A percentile compares a stretch with the other conserved stretches of the same genome.
phyloP scores from a whole-genome alignment of 2,797 vertebrate genomes.

The Chrosomus eos region DNA sequence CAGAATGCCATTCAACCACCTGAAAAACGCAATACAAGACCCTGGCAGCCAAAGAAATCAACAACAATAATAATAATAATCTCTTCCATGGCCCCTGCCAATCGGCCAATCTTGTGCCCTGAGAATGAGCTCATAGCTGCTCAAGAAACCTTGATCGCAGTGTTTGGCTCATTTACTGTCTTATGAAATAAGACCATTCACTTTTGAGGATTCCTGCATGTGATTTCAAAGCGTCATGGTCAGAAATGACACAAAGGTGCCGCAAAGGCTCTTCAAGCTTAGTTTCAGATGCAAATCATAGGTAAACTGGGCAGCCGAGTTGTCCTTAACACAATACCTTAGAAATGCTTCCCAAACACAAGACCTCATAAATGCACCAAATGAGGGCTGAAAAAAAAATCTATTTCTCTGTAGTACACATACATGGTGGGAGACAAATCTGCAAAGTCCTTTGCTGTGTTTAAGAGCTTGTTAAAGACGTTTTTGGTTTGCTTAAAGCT shows the following conservation, averaged over 20 bases:
- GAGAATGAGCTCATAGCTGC: constrained; percentile 37
- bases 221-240: constrained; percentile 28
- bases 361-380: constrained; percentile 34
- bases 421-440: constrained; percentile 45
- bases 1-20: constrained; percentile 54
- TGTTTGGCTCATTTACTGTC: constrained; percentile 9
- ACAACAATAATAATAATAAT: constrained; percentile 46
- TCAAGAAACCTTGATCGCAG: constrained; percentile 45
- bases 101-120: constrained; percentile 40
- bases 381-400: constrained; percentile 7
- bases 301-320: background rate
- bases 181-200: constrained; percentile 11
- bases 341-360: constrained; percentile 34
- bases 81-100: constrained; percentile 35
- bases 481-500: constrained; percentile 53
- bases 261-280: background rate
- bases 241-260: constrained; percentile 16
- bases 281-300: background rate
- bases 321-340: background rate
- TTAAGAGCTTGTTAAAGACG: constrained; percentile 52
- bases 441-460: constrained; percentile 27
- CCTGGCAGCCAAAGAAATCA: constrained; percentile 39
- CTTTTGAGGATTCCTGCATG: constrained; percentile 18
- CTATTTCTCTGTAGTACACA: constrained; percentile 1
- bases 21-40: constrained; percentile 50